Base-by-base conservation (phyloP, 2,888 invertebrate genomes). In the Papilio elwesi region DNA sequence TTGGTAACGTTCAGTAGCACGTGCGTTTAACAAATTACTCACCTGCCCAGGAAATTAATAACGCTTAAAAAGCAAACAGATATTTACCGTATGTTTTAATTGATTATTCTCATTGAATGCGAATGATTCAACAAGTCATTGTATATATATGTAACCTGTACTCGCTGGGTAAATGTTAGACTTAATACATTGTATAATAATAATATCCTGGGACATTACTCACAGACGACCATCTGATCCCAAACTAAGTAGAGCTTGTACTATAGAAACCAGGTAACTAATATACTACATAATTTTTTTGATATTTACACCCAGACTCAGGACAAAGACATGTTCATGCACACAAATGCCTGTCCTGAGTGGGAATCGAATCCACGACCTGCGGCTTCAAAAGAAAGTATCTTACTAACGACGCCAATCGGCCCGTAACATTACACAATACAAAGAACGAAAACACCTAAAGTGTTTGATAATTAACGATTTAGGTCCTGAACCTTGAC, bases 1-100 rank as follows among this genome's bases (percentile, higher is more conserved):
- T 13, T 49, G 48, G 13, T 49, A 26, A 49, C 47, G 48, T 47
- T 48, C 26, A 36, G 15, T n/a, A n/a, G 53, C 64, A 70, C 70
- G 64, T 70, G 70, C 63, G 47, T 47, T 11, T 43, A 57, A 36
- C 48, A 57, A 47, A 51, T 51, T 52, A 65, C 48, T 71, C 65
- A 65, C 38, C 63, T 55, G 12, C 49, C 7, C 11, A 48, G 36
- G n/a, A 47, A 64, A 38, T 49, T 62, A 63, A 70, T 55, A 26
- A 53, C 70, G 48, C 36, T 63, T 26, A 51, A 16, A 63, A 70
- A 63, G 38, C 49, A 57, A 65, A 65, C 38, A 70, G 15, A 65
- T 49, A 65, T 69, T 69, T 43, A 15, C 7, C 12, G 15, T 64
- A 65, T 71, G 51, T 57, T 57, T 70, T 65, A 65, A 55, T 65